phyloP scores from a whole-genome alignment of 2,797 vertebrate genomes.

The Enteromius mattozi region DNA sequence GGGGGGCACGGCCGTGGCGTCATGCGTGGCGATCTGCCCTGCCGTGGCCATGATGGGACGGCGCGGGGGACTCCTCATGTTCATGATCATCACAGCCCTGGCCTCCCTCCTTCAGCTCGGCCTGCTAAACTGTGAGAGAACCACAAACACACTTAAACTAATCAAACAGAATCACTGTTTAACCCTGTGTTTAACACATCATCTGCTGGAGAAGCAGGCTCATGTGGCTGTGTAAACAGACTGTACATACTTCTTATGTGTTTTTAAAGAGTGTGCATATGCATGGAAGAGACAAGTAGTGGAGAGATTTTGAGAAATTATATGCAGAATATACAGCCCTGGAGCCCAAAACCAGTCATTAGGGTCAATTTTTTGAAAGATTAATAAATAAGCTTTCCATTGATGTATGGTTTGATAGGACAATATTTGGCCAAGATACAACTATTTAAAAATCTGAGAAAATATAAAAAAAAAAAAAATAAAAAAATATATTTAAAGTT shows the following conservation, averaged over 20 bases:
- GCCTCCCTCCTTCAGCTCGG: conserved; percentile 95
- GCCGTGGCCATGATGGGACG: conserved; percentile 91
- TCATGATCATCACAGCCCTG: conserved; percentile 96
- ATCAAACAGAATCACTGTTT: background rate
- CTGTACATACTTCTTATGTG: background rate
- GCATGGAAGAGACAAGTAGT: background rate
- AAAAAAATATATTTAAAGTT: too few species aligned
- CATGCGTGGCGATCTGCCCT: conserved; percentile 91
- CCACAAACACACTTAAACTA: too few species aligned
- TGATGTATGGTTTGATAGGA: too few species aligned
- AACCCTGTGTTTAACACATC: background rate
- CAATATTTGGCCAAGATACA: too few species aligned
- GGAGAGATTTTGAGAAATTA: background rate
- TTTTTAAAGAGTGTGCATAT: background rate
- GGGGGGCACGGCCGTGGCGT: conserved; percentile 90
- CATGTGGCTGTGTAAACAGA: background rate
- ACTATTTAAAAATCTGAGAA: too few species aligned
- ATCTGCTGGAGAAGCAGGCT: too few species aligned
- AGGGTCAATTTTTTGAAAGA: too few species aligned
- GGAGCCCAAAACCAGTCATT: too few species aligned
- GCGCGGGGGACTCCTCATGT: conserved; percentile 93
- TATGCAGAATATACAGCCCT: background rate
- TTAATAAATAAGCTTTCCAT: too few species aligned
- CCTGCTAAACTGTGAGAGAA: conserved; percentile 91
- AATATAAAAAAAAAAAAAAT: too few species aligned